These are phyloP conservation scores for Drosophila gunungcola DNA, from an alignment of 1,140 invertebrate genomes.

Conservation along the genomic window DNA sequence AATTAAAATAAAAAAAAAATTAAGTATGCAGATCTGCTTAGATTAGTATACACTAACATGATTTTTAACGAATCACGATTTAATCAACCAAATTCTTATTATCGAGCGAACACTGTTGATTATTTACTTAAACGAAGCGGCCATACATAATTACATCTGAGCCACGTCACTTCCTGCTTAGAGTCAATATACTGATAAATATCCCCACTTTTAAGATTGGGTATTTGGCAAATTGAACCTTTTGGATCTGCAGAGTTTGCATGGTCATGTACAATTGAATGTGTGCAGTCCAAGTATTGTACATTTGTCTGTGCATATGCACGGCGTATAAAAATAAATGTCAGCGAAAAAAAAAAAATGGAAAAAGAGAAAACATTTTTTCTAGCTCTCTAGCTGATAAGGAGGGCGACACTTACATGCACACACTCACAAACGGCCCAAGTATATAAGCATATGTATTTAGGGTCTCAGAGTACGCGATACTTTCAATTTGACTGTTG, in stretches of 20 bases:
- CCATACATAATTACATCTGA: constrained; percentile 28
- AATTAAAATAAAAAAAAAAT: no score
- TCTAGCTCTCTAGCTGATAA: constrained; percentile 76
- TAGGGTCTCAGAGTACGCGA: constrained; percentile 25
- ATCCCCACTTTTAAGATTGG: constrained; percentile 4
- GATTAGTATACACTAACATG: no score
- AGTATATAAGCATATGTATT: constrained; percentile 35
- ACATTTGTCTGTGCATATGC: constrained; percentile 39
- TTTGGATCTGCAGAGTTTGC: constrained; percentile 17
- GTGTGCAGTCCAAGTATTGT: constrained; percentile 34
- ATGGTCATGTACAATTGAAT: constrained; percentile 10
- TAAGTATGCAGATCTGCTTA: no score
- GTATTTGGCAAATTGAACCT: constrained; percentile 18
- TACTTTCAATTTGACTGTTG: constrained; percentile 42
- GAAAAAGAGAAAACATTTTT: constrained; percentile 80
- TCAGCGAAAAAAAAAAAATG: constrained; percentile 47
- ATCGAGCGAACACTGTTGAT: constrained; percentile 12
- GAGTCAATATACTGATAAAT: constrained; percentile 2
- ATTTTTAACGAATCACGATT: neutral
- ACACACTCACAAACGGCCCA: constrained; percentile 1
- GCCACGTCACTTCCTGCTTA: constrained; percentile 30
- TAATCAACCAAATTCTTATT: constrained; percentile 15
- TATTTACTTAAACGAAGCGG: constrained; percentile 18
- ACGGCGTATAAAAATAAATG: constrained; percentile 75
- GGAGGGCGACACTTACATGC: constrained; percentile 55